Conservation (phyloP, 2,888 invertebrate species). For the Mallateleia sp. region DNA sequence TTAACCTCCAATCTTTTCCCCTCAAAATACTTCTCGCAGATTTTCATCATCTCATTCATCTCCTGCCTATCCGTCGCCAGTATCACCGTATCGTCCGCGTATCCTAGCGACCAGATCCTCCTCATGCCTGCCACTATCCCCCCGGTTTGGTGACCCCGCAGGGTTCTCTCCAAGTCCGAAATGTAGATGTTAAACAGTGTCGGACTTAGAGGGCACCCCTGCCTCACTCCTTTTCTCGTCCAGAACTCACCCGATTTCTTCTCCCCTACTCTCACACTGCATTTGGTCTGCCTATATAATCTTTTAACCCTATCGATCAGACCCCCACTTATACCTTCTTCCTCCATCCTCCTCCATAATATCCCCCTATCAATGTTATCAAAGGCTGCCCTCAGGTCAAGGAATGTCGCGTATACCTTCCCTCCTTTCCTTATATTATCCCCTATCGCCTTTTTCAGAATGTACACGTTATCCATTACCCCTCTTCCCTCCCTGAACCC, state of each 20-base stretch:
- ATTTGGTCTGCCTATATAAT: constrained; percentile 9
- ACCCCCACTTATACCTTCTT: background rate
- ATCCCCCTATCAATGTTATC: constrained; percentile 12
- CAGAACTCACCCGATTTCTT: background rate
- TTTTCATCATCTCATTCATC: background rate
- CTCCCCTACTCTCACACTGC: constrained; percentile 7
- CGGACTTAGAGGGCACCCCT: constrained; percentile 23
- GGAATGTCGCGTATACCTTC: constrained; percentile 7
- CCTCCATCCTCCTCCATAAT: constrained; percentile 23
- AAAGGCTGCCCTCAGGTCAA: constrained; percentile 18
- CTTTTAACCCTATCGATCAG: background rate
- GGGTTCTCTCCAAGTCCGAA: background rate
- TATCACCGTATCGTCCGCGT: constrained; percentile 30
- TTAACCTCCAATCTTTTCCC: background rate
- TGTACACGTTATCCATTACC: constrained; percentile 17
- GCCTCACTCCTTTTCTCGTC: constrained; percentile 18
- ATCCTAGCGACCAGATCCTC: background rate
- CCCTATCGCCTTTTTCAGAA: constrained; percentile 16
- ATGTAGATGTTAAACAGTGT: constrained; percentile 18
- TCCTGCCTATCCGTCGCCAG: constrained; percentile 3
- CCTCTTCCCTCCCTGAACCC: constrained; percentile 21
- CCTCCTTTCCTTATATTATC: background rate
- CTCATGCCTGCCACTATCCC: background rate
- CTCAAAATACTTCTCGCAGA: constrained; percentile 16
- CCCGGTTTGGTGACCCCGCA: background rate